These are phyloP conservation scores for Drosophila borborema DNA, from an alignment of 2,888 invertebrate species.

Conservation along the genomic window DNA sequence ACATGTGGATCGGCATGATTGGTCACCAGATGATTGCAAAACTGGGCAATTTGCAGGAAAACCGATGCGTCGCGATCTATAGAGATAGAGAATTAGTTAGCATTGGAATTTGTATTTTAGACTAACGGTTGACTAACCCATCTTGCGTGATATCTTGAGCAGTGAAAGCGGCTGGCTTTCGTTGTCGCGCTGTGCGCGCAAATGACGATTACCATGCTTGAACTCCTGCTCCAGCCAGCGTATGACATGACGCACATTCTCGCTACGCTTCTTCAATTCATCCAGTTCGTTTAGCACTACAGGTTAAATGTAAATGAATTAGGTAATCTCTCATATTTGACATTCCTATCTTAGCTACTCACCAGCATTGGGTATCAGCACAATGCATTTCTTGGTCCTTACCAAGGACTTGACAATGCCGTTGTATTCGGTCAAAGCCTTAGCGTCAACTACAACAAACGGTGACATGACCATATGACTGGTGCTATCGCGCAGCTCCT, in stretches of 20 bases:
- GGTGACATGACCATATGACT: constrained; percentile 88
- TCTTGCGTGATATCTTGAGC: constrained; percentile 91
- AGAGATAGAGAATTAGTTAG: neutral
- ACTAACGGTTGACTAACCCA: constrained; percentile 87
- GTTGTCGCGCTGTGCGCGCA: constrained; percentile 94
- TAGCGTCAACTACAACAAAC: constrained; percentile 94
- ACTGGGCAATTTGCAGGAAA: constrained; percentile 85
- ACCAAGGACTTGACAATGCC: constrained; percentile 93
- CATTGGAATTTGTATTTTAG: neutral
- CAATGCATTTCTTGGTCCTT: constrained; percentile 92
- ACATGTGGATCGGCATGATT: constrained; percentile 86
- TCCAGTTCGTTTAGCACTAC: constrained; percentile 95
- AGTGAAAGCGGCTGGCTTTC: constrained; percentile 91
- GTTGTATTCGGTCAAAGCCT: constrained; percentile 91
- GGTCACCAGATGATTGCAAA: constrained; percentile 84
- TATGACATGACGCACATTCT: constrained; percentile 94
- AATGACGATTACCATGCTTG: constrained; percentile 93
- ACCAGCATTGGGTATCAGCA: constrained; percentile 95
- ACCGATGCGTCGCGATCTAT: constrained; percentile 84
- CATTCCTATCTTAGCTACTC: constrained; percentile 78
- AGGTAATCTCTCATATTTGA: neutral
- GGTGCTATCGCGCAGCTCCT: constrained; percentile 85
- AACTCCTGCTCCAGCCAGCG: constrained; percentile 96
- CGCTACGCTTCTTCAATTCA: constrained; percentile 93
- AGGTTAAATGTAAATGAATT: constrained; percentile 56